Evolutionary conservation across 2,888 invertebrate species (phyloP), one percentile per base, ranked within the genome.

Genomic region (Nomada fucata): DNA sequence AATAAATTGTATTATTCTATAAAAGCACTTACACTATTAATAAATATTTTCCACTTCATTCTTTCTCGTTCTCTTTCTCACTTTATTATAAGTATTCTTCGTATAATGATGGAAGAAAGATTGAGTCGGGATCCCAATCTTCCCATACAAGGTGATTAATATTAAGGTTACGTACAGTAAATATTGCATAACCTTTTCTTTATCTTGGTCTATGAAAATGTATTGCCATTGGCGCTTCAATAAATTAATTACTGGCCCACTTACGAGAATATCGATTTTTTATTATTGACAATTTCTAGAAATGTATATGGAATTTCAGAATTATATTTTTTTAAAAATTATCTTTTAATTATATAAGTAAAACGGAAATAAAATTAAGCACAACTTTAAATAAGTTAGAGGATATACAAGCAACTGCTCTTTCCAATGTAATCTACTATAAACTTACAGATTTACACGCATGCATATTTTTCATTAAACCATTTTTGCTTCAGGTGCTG

Each of bases 121-220:
- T 42, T 42, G 23, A 36, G 26, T 53, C 15, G 23, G 2, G 53
- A 50, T 55, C 47, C 13, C 2, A 52, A 29, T 23, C 18, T 44
- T 18, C 57, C 52, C 77, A 79, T 74, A 70, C 77, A 79, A 70
- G 23, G 55, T 52, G 36, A 50, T 60, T 50, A 23, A 68, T 70
- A 60, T 61, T 59, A 75, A 77, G 82, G 84, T 84, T 85, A 85
- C 77, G 77, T 18, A 4, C 20, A 55, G 50, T 63, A 74, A 70
- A 74, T 11, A 67, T 85, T 79, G 60, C 64, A 70, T 63, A 78
- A 85, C 13, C 69, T 63, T 47, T 55, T 59, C 57, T 47, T 70
- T 42, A 23, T 20, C 15, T 26, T n/a, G 47, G 7, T 9, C 18
- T 5, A 29, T 20, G 7, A 2, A 67, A 63, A 60, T 64, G 57